phyloP scores from a whole-genome alignment of 2,888 invertebrate species.

The Plutella xylostella region DNA sequence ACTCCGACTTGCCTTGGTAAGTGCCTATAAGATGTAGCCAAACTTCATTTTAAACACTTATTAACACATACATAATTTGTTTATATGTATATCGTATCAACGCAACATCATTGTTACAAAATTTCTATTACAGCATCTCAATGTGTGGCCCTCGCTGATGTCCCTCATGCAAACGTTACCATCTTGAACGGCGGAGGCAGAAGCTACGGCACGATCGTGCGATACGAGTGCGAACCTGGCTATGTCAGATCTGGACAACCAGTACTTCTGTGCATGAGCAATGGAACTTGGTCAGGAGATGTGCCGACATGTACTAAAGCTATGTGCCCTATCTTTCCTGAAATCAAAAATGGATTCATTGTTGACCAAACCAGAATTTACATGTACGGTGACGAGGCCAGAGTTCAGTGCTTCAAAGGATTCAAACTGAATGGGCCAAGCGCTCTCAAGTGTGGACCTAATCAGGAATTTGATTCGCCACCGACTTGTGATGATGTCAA shows the following conservation, averaged over 20 bases:
- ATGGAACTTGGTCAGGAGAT: conserved; percentile 94
- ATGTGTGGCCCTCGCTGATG: conserved; percentile 88
- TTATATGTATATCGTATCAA: too few relatives aligned
- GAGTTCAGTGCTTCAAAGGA: conserved; percentile 90
- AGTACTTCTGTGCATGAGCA: conserved; percentile 93
- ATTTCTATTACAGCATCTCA: conserved; percentile 78
- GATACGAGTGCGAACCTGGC: conserved; percentile 93
- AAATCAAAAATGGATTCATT: conserved; percentile 88
- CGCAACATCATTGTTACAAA: too few relatives aligned
- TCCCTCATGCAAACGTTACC: conserved; percentile 87
- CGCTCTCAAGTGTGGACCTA: conserved; percentile 86
- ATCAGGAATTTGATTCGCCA: conserved; percentile 84
- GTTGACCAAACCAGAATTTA: conserved; percentile 83
- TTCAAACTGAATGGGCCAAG: conserved; percentile 88
- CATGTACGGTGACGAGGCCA: conserved; percentile 89
- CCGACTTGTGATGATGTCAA: conserved; percentile 94
- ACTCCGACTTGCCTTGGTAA: conserved; percentile 89
- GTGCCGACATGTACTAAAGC: conserved; percentile 89
- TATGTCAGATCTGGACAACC: conserved; percentile 90
- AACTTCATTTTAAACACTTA: conserved; percentile 9
- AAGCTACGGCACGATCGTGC: conserved; percentile 93
- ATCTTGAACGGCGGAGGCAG: conserved; percentile 90
- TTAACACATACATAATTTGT: conserved; percentile 4
- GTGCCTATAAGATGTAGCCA: conserved; percentile 11
- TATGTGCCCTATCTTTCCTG: conserved; percentile 79